phyloP scores from a whole-genome alignment of 2,888 invertebrate species.

The Ommatoiulus sabulosus region DNA sequence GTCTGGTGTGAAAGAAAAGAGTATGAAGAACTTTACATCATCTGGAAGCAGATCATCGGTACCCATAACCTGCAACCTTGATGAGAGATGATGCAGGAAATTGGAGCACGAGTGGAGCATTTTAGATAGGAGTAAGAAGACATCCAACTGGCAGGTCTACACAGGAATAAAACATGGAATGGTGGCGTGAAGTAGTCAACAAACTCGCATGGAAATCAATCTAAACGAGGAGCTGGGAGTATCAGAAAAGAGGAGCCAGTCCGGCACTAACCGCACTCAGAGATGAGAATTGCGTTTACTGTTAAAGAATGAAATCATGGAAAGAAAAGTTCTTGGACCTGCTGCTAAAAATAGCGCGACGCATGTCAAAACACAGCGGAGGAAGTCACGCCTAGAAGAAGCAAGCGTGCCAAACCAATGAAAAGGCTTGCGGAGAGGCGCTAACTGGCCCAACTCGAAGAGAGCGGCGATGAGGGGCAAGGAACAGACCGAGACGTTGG shows the following conservation, averaged over 20 bases:
- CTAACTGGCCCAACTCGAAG: conserved; percentile 9
- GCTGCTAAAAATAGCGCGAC: not conserved
- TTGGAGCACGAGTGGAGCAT: conserved; percentile 58
- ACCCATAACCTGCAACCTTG: conserved; percentile 47
- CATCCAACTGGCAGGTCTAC: not conserved
- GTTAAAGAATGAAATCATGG: conserved; percentile 40
- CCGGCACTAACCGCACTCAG: not conserved
- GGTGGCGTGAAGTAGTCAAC: not conserved
- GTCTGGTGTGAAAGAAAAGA: not conserved
- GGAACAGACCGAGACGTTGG: conserved; percentile 32
- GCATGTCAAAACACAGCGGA: conserved; percentile 18
- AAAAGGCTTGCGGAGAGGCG: not conserved
- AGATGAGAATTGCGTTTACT: conserved; percentile 4
- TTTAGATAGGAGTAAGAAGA: conserved; percentile 25
- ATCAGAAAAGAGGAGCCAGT: not conserved
- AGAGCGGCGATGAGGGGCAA: conserved; percentile 8
- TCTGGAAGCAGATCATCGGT: conserved; percentile 44
- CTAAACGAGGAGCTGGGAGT: not conserved
- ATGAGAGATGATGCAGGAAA: conserved; percentile 57
- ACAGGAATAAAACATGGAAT: not conserved
- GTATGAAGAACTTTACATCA: conserved; percentile 42
- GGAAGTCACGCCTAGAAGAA: conserved; percentile 20
- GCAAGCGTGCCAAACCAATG: conserved; percentile 31
- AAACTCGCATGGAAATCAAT: not conserved
- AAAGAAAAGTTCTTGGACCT: conserved; percentile 22